Evolutionary conservation across 2,888 invertebrate genomes (phyloP).

Genomic region (Steinernema carpocapsae): DNA sequence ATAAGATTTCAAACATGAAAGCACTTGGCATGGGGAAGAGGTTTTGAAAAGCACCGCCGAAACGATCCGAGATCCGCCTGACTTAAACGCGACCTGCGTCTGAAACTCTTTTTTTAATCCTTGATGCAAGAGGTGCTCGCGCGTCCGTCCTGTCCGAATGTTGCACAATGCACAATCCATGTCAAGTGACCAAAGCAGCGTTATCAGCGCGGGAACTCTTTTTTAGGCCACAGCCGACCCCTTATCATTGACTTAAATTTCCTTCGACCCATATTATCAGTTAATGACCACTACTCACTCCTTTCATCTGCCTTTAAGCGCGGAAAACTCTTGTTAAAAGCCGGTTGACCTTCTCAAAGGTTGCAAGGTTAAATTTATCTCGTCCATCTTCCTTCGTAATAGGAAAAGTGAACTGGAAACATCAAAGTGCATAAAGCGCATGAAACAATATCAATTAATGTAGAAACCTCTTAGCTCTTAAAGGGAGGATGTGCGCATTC

Average conservation of each 20-base stretch:
- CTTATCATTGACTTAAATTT: conserved; percentile 26
- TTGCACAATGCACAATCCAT: conserved; percentile 27
- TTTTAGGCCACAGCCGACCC: not conserved
- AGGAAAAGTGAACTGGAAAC: not conserved
- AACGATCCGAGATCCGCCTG: not conserved
- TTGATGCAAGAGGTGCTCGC: too few species aligned
- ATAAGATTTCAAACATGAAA: not conserved
- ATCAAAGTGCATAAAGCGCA: conserved; percentile 19
- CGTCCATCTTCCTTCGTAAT: not conserved
- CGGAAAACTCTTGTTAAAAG: not conserved
- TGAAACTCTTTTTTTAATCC: too few species aligned
- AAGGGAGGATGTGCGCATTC: conserved; percentile 13
- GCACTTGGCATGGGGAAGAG: not conserved
- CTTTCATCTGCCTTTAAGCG: not conserved
- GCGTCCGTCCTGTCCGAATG: conserved; percentile 1
- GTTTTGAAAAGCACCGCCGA: not conserved
- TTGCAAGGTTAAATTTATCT: not conserved
- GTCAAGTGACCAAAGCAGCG: conserved; percentile 34
- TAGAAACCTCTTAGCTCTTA: conserved; percentile 1
- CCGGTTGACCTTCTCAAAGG: not conserved
- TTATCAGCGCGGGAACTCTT: conserved; percentile 17
- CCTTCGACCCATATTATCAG: conserved; percentile 1
- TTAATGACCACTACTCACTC: conserved; percentile 28
- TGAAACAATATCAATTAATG: conserved; percentile 28
- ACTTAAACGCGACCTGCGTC: too few species aligned